Conservation (phyloP, 2,113 vertebrate genomes). For the Anhinga rufa region DNA sequence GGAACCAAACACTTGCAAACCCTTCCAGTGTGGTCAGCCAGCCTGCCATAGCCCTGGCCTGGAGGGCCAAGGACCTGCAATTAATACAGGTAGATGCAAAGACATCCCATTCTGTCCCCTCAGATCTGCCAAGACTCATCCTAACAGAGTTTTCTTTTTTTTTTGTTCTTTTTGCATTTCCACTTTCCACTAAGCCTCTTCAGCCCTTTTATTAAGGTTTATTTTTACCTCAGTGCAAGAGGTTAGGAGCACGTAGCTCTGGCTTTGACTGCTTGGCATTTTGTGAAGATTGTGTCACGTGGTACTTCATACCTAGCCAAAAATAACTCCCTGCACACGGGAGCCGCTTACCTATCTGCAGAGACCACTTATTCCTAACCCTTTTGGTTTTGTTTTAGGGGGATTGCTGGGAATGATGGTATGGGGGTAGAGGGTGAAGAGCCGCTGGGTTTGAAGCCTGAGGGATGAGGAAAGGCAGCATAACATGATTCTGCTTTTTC, state of each 20-base stretch:
- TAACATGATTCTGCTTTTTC: neutral
- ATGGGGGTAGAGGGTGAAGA: neutral
- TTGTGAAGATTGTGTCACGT: neutral
- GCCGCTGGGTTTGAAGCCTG: neutral
- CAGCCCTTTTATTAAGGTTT: slow-evolving; percentile 40
- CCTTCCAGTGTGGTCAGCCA: neutral
- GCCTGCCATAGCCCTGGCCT: neutral
- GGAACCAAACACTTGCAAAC: neutral
- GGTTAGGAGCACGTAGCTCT: neutral
- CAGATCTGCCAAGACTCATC: neutral
- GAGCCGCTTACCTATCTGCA: neutral
- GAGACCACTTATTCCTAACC: neutral
- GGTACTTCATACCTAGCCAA: neutral
- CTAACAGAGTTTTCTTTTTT: neutral
- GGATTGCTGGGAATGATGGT: neutral
- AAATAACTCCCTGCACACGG: slow-evolving; percentile 10
- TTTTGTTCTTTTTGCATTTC: neutral
- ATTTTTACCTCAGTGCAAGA: slow-evolving; percentile 47
- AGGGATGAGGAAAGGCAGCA: neutral
- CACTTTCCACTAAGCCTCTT: slow-evolving; percentile 16
- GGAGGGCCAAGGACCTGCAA: neutral
- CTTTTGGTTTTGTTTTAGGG: neutral
- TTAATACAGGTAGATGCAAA: neutral
- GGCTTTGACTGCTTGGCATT: slow-evolving; percentile 48
- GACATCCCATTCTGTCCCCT: neutral